phyloP scores from a whole-genome alignment of 1,140 invertebrate species.

The Dendrolimus punctatus region DNA sequence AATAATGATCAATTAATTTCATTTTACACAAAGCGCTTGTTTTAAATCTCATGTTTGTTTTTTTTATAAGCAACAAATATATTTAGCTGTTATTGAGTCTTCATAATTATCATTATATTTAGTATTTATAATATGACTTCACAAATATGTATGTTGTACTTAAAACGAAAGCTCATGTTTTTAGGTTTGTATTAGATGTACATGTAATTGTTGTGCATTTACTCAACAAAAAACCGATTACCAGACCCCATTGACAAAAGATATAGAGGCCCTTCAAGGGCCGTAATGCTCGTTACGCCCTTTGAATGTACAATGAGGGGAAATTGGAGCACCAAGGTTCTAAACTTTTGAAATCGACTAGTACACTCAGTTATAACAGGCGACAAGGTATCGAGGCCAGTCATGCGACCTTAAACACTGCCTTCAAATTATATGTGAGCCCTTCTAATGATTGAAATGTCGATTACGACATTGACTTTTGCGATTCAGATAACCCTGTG shows the following conservation, averaged over 20 bases:
- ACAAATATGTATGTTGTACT: too few species aligned
- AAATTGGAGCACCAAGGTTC: constrained; percentile 68
- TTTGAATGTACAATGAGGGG: constrained; percentile 67
- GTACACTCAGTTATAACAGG: constrained; percentile 45
- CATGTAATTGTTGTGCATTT: too few species aligned
- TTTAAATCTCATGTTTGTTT: too few species aligned
- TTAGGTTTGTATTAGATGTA: too few species aligned
- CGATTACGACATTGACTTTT: constrained; percentile 62
- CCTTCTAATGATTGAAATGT: constrained; percentile 59
- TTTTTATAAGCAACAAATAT: too few species aligned
- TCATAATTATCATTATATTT: too few species aligned
- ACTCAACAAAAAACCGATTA: constrained; percentile 25
- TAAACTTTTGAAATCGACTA: constrained; percentile 60
- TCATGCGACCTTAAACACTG: constrained; percentile 53
- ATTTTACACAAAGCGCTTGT: too few species aligned
- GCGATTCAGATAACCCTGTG: constrained; percentile 37
- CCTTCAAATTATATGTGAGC: constrained; percentile 56
- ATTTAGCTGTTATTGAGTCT: too few species aligned
- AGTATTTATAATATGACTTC: too few species aligned
- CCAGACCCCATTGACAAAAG: constrained; percentile 38
- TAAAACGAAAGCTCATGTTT: too few species aligned
- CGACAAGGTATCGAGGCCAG: constrained; percentile 48
- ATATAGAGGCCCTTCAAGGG: constrained; percentile 52
- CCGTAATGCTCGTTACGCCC: constrained; percentile 53
- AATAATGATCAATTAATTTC: too few species aligned